phyloP scores from a whole-genome alignment of 2,113 vertebrate species.

The Psilopogon haemacephalus region DNA sequence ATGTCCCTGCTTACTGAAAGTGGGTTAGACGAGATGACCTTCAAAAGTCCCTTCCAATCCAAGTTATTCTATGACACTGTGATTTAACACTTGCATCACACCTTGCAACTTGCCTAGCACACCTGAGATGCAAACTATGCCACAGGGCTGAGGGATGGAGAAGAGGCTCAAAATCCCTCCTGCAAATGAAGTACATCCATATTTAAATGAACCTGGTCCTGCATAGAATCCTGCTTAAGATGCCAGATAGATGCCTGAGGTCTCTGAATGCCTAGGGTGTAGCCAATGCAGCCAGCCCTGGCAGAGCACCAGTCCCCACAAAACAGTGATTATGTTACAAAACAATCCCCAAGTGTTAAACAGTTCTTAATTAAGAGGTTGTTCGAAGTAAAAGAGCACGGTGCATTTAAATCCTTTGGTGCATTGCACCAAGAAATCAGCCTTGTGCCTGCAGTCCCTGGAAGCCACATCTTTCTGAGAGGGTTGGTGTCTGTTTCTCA shows the following conservation, averaged over 20 bases:
- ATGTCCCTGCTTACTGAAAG: too few relatives aligned
- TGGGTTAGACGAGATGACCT: too few relatives aligned
- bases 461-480: neutral
- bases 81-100: neutral
- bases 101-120: neutral
- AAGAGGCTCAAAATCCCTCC: rapidly evolving
- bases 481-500: neutral
- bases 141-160: neutral
- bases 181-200: neutral
- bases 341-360: neutral
- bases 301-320: neutral
- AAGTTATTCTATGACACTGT: neutral
- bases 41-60: neutral
- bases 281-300: neutral
- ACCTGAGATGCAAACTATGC: neutral
- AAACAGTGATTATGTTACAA: neutral
- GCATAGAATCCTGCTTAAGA: neutral
- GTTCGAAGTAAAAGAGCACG: neutral
- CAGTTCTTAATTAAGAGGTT: neutral
- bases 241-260: too few relatives aligned
- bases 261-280: neutral
- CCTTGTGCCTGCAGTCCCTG: neutral
- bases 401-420: neutral
- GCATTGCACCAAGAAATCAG: slow-evolving; percentile 18
- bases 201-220: neutral